Evolutionary conservation across 2,113 vertebrate genomes (phyloP).

Genomic region (Xiphophorus maculatus): DNA sequence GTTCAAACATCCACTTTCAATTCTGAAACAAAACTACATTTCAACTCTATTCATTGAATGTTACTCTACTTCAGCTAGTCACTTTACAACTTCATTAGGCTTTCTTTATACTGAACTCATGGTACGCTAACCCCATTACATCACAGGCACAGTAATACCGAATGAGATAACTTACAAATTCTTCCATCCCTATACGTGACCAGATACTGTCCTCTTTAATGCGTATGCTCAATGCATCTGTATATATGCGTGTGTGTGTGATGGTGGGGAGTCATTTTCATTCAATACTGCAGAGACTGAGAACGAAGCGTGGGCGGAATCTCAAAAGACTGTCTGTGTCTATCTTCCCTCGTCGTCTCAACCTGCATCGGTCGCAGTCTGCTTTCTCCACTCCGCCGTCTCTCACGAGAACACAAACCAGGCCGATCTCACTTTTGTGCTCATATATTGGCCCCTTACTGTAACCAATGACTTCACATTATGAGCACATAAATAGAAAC

Average conservation of each 20-base stretch:
- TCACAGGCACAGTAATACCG: slow-evolving; percentile 60
- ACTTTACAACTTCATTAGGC: slow-evolving; percentile 57
- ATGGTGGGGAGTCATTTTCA: slow-evolving; percentile 67
- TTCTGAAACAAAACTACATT: slow-evolving; percentile 28
- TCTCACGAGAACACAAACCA: slow-evolving; percentile 26
- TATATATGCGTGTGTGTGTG: slow-evolving; percentile 37
- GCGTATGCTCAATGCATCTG: slow-evolving; percentile 22
- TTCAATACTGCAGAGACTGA: slow-evolving; percentile 73
- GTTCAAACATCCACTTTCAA: slow-evolving; percentile 5
- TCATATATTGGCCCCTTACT: not conserved
- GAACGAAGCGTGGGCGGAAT: slow-evolving; percentile 76
- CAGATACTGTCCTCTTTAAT: slow-evolving; percentile 41
- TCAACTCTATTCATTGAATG: slow-evolving; percentile 6
- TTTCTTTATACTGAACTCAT: slow-evolving; percentile 43
- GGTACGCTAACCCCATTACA: slow-evolving; percentile 63
- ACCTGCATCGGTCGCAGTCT: slow-evolving; percentile 32
- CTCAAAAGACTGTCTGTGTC: slow-evolving; percentile 73
- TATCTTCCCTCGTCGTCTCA: slow-evolving; percentile 41
- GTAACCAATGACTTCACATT: not conserved
- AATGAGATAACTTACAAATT: slow-evolving; percentile 66
- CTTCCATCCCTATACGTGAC: slow-evolving; percentile 58
- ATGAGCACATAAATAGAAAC: not conserved
- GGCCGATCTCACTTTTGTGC: slow-evolving; percentile 7
- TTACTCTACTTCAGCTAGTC: slow-evolving; percentile 31
- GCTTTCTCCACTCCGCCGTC: slow-evolving; percentile 39